Conservation (phyloP, 1,140 invertebrate genomes). For the Lasioglossum baleicum region DNA sequence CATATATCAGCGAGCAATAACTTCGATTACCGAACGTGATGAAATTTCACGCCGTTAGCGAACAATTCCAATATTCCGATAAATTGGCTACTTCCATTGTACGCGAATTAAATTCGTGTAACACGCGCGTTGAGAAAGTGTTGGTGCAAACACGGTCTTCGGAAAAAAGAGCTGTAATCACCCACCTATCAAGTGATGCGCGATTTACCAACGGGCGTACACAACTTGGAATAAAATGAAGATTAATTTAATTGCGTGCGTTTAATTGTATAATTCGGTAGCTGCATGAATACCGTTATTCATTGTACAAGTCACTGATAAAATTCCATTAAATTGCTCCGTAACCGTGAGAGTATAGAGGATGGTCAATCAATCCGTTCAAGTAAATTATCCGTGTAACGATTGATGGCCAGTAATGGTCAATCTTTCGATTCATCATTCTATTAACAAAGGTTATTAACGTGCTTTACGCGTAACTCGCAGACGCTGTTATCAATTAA, state of each 20-base stretch:
- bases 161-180: not conserved
- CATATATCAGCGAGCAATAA: constrained; percentile 4
- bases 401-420: no score
- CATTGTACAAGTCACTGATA: not conserved
- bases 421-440: no score
- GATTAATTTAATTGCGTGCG: not conserved
- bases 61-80: constrained; percentile 26
- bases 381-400: not conserved
- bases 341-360: not conserved
- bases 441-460: no score
- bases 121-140: not conserved
- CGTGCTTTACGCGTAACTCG: no score
- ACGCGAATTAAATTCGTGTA: not conserved
- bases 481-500: no score
- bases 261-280: not conserved
- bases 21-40: constrained; percentile 6
- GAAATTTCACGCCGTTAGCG: constrained; percentile 17
- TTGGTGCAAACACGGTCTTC: no score
- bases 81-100: not conserved
- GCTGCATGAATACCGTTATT: no score
- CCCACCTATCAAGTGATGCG: not conserved
- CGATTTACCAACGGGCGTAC: not conserved
- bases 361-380: not conserved
- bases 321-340: not conserved
- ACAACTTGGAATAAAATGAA: not conserved